A percentile compares a stretch with the other conserved stretches of the same genome.
phyloP scores from a whole-genome alignment of 2,888 invertebrate species.

The Polyploca ridens region DNA sequence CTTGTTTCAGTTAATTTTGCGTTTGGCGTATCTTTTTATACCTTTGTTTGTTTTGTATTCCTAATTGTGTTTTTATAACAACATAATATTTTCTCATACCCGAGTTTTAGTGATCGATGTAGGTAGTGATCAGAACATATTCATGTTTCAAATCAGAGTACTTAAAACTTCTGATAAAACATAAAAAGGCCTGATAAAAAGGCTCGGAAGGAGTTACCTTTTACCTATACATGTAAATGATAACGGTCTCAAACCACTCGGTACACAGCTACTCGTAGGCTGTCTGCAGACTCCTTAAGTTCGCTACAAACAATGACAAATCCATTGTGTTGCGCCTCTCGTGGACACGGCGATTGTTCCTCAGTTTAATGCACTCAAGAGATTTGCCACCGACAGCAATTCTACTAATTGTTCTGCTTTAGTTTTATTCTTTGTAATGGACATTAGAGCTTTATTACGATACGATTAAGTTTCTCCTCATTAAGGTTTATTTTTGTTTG shows the following conservation, averaged over 20 bases:
- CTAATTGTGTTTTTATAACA: too few relatives aligned
- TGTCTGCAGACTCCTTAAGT: background rate
- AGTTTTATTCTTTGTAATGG: background rate
- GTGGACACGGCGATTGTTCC: background rate
- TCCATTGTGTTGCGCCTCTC: conserved; percentile 1
- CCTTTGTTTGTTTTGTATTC: background rate
- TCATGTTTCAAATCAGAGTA: too few relatives aligned
- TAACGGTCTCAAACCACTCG: background rate
- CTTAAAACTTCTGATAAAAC: too few relatives aligned
- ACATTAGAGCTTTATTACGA: background rate
- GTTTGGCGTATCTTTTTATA: background rate
- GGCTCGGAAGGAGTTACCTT: too few relatives aligned
- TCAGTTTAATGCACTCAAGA: conserved; percentile 7
- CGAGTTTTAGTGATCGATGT: too few relatives aligned
- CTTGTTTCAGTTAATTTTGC: background rate
- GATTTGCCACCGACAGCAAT: conserved; percentile 6
- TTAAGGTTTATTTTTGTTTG: background rate
- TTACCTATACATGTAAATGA: background rate
- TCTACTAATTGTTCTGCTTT: background rate
- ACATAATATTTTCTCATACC: too few relatives aligned
- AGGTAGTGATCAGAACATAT: too few relatives aligned
- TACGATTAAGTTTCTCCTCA: background rate
- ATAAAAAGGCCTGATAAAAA: too few relatives aligned
- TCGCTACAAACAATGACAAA: background rate
- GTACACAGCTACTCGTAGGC: background rate